Base-by-base conservation (phyloP, 2,888 invertebrate species). In the Eustalomyia histrio region DNA sequence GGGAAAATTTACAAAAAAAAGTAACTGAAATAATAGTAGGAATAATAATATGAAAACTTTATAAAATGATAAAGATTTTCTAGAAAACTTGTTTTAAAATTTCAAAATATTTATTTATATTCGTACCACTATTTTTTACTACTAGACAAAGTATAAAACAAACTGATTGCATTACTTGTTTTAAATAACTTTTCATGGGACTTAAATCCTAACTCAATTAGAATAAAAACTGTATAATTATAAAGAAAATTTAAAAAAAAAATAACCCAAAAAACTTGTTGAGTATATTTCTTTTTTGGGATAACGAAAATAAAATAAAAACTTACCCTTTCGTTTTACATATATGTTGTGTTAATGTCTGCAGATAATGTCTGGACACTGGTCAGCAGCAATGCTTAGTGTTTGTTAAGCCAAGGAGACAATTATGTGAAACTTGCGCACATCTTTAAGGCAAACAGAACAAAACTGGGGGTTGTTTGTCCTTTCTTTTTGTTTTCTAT, bases 371-470 rank as follows among this genome's bases (percentile, higher is more conserved):
- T 60, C 65, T 67, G 65, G 65, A 50, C 74, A 67, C 58, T 65
- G 74, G 65, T 47, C 58, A 74, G 52, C 14, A 29, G 29, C 39
- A 39, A 12, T 39, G 50, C 55, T 67, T 74, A 2, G 65, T 52
- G 50, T 64, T 67, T 74, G 58, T 52, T 18, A 53, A 55, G 35
- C 18, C 43, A 35, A 58, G 3, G 21, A 60, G 52, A 74, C 65
- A 67, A 58, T 24, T 50, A 43, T 64, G 24, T 58, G 24, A 74
- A 74, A 52, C 58, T 74, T 74, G 74, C 58, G 74, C 65, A 67
- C 52, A 60, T 74, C 50, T 65, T 65, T 12, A n/a, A 2, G 60
- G 2, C 21, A 57, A 58, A 52, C 35, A 24, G 7, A 1, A 39
- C 18, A 64, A 74, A 55, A 12, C 29, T 29, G 16, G 21, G 74